Conservation (phyloP, 2,797 vertebrate genomes). For the Poecilia picta region DNA sequence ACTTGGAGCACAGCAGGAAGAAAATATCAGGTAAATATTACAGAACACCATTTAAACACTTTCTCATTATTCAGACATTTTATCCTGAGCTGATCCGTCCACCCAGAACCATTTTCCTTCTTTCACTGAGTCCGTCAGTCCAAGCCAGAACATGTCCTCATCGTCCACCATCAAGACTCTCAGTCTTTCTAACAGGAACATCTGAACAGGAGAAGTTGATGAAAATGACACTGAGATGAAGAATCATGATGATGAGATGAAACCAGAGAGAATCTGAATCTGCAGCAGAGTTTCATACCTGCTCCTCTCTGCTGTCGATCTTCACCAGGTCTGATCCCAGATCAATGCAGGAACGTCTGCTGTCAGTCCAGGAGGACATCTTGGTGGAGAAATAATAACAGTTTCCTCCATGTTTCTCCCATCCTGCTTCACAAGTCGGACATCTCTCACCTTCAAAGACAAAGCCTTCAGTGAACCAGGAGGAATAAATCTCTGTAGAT, state of each 20-base stretch:
- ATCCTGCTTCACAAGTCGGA: too few species aligned
- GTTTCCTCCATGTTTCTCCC: too few species aligned
- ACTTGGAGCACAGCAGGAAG: neutral
- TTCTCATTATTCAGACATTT: conserved; percentile 4
- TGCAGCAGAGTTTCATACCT: conserved; percentile 5
- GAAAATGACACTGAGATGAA: neutral
- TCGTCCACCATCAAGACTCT: accelerated
- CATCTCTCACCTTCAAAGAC: too few species aligned
- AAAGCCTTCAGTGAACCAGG: too few species aligned
- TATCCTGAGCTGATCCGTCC: conserved; percentile 31
- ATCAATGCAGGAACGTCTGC: neutral
- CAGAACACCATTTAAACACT: too few species aligned
- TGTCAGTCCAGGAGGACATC: neutral
- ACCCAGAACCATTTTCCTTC: conserved; percentile 59
- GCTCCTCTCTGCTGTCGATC: neutral
- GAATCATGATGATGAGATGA: neutral
- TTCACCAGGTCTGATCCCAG: neutral
- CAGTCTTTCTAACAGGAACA: neutral
- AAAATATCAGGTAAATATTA: neutral
- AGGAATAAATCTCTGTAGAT: too few species aligned
- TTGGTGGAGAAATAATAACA: too few species aligned
- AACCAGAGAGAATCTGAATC: neutral
- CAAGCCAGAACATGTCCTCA: conserved; percentile 64
- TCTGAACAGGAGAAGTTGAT: conserved; percentile 23
- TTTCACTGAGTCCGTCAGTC: conserved; percentile 47